phyloP scores from a whole-genome alignment of 2,797 vertebrate species.

The Schizopygopsis malacanthus region DNA sequence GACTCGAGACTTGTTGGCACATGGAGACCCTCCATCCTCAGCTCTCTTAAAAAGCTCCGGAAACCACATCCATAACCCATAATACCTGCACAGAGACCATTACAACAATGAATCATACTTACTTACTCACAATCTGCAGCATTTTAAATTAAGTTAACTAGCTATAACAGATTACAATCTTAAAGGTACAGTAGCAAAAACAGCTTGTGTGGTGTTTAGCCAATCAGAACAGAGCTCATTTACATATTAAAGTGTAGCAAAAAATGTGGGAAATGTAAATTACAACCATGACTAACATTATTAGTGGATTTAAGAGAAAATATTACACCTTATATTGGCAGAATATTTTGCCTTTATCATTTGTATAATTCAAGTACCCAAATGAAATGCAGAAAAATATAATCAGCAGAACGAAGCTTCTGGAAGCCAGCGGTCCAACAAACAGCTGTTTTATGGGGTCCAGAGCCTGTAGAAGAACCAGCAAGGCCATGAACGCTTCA shows the following conservation, averaged over 20 bases:
- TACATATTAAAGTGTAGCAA: not conserved
- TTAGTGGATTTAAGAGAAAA: not conserved
- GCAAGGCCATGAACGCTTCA: not conserved
- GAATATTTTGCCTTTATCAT: not conserved
- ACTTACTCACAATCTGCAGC: not conserved
- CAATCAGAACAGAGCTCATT: slow-evolving; percentile 8
- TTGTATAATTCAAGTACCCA: slow-evolving; percentile 64
- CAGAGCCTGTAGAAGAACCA: slow-evolving; percentile 64
- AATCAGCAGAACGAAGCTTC: slow-evolving; percentile 72
- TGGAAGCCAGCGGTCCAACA: slow-evolving; percentile 60
- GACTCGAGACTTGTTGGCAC: slow-evolving; percentile 64
- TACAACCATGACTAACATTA: not conserved
- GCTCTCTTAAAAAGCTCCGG: slow-evolving; percentile 76
- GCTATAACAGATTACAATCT: not conserved
- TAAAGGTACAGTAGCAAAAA: not conserved
- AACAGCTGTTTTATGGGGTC: slow-evolving; percentile 73
- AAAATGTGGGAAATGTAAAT: not conserved
- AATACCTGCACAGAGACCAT: slow-evolving; percentile 71
- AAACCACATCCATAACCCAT: slow-evolving; percentile 86
- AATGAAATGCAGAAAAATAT: slow-evolving; percentile 83
- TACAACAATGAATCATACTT: not conserved
- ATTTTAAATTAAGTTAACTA: not conserved
- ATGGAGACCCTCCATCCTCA: slow-evolving; percentile 74
- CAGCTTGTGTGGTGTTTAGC: not conserved
- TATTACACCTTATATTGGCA: too few relatives aligned